Evolutionary conservation across 2,888 invertebrate genomes (phyloP).

Genomic region (Toxonevra muliebris): DNA sequence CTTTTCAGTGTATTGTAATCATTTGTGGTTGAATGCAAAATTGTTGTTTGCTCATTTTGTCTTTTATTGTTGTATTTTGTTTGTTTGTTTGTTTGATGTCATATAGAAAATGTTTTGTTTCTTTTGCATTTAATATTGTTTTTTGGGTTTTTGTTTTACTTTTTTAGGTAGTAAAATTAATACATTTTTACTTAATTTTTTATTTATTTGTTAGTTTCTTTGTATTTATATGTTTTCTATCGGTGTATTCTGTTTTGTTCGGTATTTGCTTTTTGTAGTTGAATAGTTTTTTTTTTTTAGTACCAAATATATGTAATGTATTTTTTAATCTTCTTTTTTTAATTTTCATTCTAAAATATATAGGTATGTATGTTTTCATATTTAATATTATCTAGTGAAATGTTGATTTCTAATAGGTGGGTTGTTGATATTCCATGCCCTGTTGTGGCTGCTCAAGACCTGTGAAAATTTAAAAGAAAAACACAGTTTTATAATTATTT

Average conservation of each 20-base stretch:
- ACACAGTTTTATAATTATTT: too few species aligned
- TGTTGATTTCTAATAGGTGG: slow-evolving; percentile 56
- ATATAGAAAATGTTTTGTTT: too few species aligned
- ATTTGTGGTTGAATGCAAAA: slow-evolving; percentile 36
- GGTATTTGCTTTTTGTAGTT: background rate
- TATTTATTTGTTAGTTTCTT: slow-evolving; percentile 34
- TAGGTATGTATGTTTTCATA: slow-evolving; percentile 19
- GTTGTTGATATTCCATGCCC: slow-evolving; percentile 62
- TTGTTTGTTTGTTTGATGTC: too few species aligned
- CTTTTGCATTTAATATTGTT: too few species aligned
- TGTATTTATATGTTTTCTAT: slow-evolving; percentile 34
- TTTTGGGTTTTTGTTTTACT: too few species aligned
- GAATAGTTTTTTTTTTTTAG: background rate
- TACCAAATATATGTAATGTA: slow-evolving; percentile 10
- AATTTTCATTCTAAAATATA: too few species aligned
- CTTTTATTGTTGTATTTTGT: too few species aligned
- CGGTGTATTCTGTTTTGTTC: slow-evolving; percentile 44
- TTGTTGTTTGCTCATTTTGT: too few species aligned
- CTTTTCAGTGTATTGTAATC: slow-evolving; percentile 16
- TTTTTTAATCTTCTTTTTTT: background rate
- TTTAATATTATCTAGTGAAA: slow-evolving; percentile 29
- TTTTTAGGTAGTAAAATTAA: too few species aligned
- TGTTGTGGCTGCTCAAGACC: slow-evolving; percentile 57
- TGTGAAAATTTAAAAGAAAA: background rate
- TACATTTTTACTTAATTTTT: slow-evolving; percentile 36